These are phyloP conservation scores for Urophycis tenuis DNA, from an alignment of 2,797 vertebrate genomes.

Conservation along the genomic window DNA sequence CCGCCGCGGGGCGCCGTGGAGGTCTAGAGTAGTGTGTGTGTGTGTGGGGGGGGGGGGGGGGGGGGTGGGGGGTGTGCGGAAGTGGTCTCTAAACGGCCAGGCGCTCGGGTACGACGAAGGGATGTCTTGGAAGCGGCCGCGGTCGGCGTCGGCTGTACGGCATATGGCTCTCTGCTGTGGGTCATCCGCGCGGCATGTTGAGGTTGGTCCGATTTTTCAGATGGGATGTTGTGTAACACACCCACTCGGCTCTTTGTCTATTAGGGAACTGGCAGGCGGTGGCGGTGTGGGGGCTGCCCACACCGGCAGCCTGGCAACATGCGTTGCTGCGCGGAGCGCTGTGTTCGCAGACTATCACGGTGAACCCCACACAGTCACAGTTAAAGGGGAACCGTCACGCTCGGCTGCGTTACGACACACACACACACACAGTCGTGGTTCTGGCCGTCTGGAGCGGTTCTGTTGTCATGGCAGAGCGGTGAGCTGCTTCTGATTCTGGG, in stretches of 20 bases:
- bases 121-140: background rate
- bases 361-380: background rate
- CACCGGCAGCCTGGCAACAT: background rate
- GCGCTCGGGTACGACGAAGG: too few relatives aligned
- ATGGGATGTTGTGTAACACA: slow-evolving; percentile 39
- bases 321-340: background rate
- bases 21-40: background rate
- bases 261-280: slow-evolving; percentile 41
- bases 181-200: slow-evolving; percentile 36
- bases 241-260: slow-evolving; percentile 44
- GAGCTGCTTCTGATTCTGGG: too few relatives aligned
- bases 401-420: background rate
- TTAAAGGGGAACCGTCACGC: background rate
- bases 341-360: background rate
- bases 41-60: background rate
- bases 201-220: slow-evolving; percentile 29
- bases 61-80: too few relatives aligned
- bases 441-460: background rate
- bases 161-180: slow-evolving; percentile 18
- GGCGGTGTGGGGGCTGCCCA: slow-evolving; percentile 17
- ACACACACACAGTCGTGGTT: too few relatives aligned
- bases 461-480: background rate
- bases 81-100: too few relatives aligned
- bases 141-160: background rate
- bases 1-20: too few relatives aligned